Evolutionary conservation across 2,797 vertebrate genomes (phyloP).

Genomic region (Clarias platycephalus): DNA sequence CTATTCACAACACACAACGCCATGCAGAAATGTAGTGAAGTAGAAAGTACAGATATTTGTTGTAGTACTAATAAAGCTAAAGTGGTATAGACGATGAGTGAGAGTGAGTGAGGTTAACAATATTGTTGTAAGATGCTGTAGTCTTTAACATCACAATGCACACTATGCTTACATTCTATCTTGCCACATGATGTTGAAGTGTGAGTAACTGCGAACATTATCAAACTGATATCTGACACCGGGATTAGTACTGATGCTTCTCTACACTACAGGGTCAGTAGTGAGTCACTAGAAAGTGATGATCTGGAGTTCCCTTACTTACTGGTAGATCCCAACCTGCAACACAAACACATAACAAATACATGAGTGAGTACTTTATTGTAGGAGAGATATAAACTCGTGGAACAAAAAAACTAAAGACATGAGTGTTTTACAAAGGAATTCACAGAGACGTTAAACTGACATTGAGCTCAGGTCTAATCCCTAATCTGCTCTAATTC

Average conservation of each 20-base stretch:
- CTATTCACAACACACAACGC: too few relatives aligned
- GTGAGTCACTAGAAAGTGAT: background rate
- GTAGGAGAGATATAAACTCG: background rate
- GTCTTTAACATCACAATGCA: too few relatives aligned
- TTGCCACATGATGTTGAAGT: too few relatives aligned
- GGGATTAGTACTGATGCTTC: background rate
- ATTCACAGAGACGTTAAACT: background rate
- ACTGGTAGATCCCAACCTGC: background rate
- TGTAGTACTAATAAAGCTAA: too few relatives aligned
- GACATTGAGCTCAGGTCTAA: background rate
- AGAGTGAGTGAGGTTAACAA: too few relatives aligned
- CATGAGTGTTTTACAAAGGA: background rate
- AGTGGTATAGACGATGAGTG: too few relatives aligned
- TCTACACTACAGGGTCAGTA: too few relatives aligned
- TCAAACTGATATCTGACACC: background rate
- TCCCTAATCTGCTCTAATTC: background rate
- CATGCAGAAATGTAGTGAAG: too few relatives aligned
- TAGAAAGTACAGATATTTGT: too few relatives aligned
- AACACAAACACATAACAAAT: background rate
- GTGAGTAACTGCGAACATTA: background rate
- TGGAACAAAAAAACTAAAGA: background rate
- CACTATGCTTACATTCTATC: too few relatives aligned
- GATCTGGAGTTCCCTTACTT: too few relatives aligned
- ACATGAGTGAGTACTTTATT: background rate
- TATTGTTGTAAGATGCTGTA: too few relatives aligned